These are phyloP conservation scores for Drosophila saltans DNA, from an alignment of 1,140 invertebrate genomes.

Conservation along the genomic window DNA sequence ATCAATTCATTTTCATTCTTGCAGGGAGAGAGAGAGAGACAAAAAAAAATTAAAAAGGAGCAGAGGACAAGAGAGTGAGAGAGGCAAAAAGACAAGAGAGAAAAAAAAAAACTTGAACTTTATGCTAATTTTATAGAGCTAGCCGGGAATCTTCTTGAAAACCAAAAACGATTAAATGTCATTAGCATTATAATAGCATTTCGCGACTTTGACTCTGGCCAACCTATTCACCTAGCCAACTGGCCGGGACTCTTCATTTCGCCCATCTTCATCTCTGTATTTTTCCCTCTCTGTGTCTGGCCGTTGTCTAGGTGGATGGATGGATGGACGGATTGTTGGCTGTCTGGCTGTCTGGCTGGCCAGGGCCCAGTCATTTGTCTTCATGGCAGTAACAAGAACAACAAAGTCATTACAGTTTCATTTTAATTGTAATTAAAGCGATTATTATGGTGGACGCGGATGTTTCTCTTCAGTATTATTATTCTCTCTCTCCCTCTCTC, in stretches of 20 bases:
- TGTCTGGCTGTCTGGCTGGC: background rate
- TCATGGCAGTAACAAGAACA: slow-evolving; percentile 28
- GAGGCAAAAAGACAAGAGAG: background rate
- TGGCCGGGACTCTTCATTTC: background rate
- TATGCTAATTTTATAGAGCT: slow-evolving; percentile 54
- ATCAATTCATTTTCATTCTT: slow-evolving; percentile 12
- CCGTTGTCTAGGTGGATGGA: background rate
- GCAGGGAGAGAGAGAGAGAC: background rate
- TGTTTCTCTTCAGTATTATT: background rate
- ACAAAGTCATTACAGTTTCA: slow-evolving; percentile 53
- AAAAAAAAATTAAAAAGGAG: background rate
- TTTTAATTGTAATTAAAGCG: slow-evolving; percentile 70
- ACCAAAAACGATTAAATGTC: slow-evolving; percentile 61
- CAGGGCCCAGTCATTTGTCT: slow-evolving; percentile 45
- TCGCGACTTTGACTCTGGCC: slow-evolving; percentile 43
- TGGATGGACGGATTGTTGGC: slow-evolving; percentile 24
- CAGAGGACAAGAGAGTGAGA: background rate
- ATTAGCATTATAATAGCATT: slow-evolving; percentile 67
- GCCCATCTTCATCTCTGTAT: background rate
- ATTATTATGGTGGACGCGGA: slow-evolving; percentile 46
- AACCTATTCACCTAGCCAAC: slow-evolving; percentile 12
- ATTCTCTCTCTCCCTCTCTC: too few species aligned
- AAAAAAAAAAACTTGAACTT: slow-evolving; percentile 39
- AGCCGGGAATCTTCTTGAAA: slow-evolving; percentile 18
- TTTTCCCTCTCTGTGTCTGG: background rate